Evolutionary conservation across 2,888 invertebrate species (phyloP), one percentile per base, ranked within the genome.

Genomic region (Sicus ferrugineus): DNA sequence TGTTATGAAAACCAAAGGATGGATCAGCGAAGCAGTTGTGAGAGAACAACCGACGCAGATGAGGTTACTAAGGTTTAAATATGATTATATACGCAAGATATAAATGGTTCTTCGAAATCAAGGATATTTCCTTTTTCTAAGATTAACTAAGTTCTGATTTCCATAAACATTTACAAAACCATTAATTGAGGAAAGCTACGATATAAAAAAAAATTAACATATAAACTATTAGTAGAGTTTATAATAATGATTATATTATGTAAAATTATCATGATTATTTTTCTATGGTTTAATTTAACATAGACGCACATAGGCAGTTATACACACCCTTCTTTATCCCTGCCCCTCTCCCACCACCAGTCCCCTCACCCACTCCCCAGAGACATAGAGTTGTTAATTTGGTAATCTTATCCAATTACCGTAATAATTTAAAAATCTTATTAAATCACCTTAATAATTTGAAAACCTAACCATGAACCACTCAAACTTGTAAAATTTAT

Each of bases 91-190:
- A 67, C 31, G 46, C 30, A 56, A 28, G 21, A 23, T 52, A 67
- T 23, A 46, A 48, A 48, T 59, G 28, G 59, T 67, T 48, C 14
- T 59, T 58, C 21, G 6, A 58, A 67, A 42, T 58, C 11, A 48
- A n/a, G 26, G 38, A 48, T 48, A 67, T 58, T 67, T 67, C 59
- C 67, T 67, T 58, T 56, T 67, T 66, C 66, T 67, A 67, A 67
- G 65, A 59, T 67, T 59, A 48, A 67, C 48, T 59, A 30, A 67
- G 67, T 67, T 67, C 42, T 58, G 58, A 42, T 67, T 67, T 67
- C 31, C 67, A 58, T 58, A 42, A 66, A 19, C 46, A 48, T 48
- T 58, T 42, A 38, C 67, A 58, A 28, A 14, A 67, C 28, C 58
- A 58, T 28, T n/a, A n/a, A 65, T 34, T 52, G 7, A 30, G 19